Evolutionary conservation across 2,888 invertebrate species (phyloP).

Genomic region (Microctonus brassicae): DNA sequence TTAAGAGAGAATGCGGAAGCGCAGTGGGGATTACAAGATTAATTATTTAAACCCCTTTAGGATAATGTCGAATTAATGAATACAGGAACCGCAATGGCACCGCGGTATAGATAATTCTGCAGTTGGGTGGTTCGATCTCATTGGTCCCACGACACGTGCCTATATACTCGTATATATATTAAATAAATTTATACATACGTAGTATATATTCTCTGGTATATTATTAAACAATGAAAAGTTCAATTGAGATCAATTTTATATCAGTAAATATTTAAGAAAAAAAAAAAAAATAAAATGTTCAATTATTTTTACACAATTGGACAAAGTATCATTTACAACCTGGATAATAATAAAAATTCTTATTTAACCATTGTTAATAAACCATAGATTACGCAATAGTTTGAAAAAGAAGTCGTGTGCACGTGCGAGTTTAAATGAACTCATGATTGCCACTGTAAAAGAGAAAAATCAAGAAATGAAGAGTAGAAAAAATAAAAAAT

Average conservation of each 20-base stretch:
- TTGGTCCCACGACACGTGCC: constrained; percentile 40
- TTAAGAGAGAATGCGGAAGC: background rate
- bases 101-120: constrained; percentile 60
- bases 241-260: background rate
- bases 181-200: background rate
- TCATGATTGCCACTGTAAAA: background rate
- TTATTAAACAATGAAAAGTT: background rate
- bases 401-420: background rate
- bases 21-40: constrained; percentile 48
- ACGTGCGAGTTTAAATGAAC: background rate
- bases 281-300: too few species aligned
- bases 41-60: constrained; percentile 63
- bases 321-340: too few species aligned
- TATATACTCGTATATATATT: background rate
- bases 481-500: background rate
- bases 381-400: background rate
- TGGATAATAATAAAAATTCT: background rate
- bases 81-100: constrained; percentile 56
- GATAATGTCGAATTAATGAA: constrained; percentile 63
- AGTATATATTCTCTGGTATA: background rate
- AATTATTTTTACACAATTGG: too few species aligned
- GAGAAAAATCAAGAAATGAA: background rate
- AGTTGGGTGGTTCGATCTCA: constrained; percentile 52
- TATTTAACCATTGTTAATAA: background rate
- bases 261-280: too few species aligned